Evolutionary conservation across 2,113 vertebrate genomes (phyloP).

Genomic region (Stercorarius parasiticus): DNA sequence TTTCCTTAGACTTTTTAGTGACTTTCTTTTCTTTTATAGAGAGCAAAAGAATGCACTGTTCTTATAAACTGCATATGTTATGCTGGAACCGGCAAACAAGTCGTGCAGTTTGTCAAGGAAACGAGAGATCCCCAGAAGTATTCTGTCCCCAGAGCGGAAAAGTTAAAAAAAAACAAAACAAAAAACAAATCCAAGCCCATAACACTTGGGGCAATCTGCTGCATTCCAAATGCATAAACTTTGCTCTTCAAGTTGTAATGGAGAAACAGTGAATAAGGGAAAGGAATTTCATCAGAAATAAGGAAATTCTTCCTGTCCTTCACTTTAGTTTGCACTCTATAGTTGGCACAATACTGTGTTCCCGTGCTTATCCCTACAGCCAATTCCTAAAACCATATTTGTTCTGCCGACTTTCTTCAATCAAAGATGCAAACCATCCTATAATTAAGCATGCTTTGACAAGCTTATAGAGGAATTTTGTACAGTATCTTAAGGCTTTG

Average conservation of each 20-base stretch:
- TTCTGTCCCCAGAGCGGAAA: background rate
- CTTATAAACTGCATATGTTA: background rate
- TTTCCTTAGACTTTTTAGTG: background rate
- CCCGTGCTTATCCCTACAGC: background rate
- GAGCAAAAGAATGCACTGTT: background rate
- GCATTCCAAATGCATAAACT: constrained; percentile 37
- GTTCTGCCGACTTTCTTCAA: background rate
- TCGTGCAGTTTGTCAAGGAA: constrained; percentile 36
- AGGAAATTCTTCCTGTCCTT: background rate
- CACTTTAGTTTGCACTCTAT: background rate
- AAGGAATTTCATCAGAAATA: background rate
- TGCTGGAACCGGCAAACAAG: background rate
- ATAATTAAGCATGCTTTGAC: background rate
- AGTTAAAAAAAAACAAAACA: background rate
- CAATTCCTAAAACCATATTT: background rate
- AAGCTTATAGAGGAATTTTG: background rate
- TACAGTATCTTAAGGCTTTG: background rate
- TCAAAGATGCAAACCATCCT: background rate
- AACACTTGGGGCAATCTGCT: background rate
- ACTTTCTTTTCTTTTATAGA: background rate
- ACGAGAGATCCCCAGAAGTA: background rate
- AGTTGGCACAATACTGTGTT: background rate
- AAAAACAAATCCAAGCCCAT: background rate
- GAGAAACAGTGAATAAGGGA: background rate
- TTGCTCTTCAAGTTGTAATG: background rate